phyloP scores from a whole-genome alignment of 2,797 vertebrate genomes.

The Manis javanica region DNA sequence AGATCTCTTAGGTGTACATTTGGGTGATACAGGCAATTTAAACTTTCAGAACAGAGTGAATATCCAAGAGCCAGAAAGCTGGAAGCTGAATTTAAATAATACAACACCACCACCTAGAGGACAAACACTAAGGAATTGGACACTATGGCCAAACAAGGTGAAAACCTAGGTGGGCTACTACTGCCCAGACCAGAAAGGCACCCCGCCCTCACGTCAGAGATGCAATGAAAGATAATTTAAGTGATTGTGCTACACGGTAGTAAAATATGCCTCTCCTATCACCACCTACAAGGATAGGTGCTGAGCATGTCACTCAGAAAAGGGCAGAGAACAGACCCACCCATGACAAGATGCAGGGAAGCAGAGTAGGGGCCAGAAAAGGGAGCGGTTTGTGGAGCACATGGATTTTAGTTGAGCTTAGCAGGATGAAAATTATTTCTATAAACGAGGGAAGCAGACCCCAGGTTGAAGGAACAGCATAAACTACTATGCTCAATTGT shows the following conservation, averaged over 20 bases:
- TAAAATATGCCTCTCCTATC: neutral
- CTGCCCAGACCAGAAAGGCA: neutral
- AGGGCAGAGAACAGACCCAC: neutral
- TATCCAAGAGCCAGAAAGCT: neutral
- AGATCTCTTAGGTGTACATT: neutral
- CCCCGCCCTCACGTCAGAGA: neutral
- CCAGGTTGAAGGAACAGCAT: neutral
- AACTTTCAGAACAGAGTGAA: slow-evolving; percentile 11
- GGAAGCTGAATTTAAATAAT: slow-evolving; percentile 20
- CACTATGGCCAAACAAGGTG: neutral
- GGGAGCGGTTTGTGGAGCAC: neutral
- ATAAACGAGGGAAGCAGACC: neutral
- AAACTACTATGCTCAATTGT: neutral
- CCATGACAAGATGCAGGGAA: neutral
- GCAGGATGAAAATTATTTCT: neutral
- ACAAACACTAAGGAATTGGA: neutral
- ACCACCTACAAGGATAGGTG: neutral
- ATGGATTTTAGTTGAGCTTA: neutral
- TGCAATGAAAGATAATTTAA: neutral
- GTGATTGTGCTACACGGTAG: neutral
- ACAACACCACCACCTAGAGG: slow-evolving; percentile 79
- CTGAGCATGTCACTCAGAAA: neutral
- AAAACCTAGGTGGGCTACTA: neutral
- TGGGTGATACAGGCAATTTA: neutral
- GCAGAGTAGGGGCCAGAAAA: neutral